Evolutionary conservation across 2,797 vertebrate species (phyloP).

Genomic region (Tauraco hartlaubi): DNA sequence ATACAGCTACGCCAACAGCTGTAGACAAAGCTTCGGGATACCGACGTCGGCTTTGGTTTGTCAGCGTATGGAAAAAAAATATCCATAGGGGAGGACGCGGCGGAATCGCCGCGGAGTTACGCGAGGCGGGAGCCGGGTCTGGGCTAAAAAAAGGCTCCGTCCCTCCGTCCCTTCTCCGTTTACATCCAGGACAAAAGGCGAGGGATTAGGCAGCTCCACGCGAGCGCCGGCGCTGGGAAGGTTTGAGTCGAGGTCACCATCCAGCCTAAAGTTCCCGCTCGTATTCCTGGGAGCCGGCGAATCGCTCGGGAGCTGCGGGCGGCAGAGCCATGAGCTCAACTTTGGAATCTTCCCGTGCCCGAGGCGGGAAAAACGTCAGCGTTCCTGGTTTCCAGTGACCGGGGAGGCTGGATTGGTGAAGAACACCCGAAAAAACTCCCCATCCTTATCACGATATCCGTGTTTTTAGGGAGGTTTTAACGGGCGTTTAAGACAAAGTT

Average conservation of each 20-base stretch:
- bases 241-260: not conserved
- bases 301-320: not conserved
- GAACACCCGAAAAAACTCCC: too few species aligned
- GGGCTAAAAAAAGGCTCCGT: not conserved
- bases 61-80: not conserved
- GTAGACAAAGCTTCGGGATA: not conserved
- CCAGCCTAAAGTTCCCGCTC: not conserved
- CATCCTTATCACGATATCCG: accelerated
- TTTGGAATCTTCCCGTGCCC: not conserved
- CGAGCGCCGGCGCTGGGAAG: not conserved
- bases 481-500: not conserved
- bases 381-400: not conserved
- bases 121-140: not conserved
- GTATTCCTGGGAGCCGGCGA: not conserved
- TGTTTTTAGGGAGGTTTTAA: not conserved
- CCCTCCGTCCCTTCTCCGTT: not conserved
- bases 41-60: not conserved
- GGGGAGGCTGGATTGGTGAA: too few species aligned
- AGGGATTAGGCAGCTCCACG: not conserved
- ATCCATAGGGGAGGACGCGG: not conserved
- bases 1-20: not conserved
- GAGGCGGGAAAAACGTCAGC: not conserved
- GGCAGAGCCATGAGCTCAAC: not conserved
- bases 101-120: not conserved
- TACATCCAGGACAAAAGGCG: not conserved